These are phyloP conservation scores for Pseudochromis fuscus DNA, from an alignment of 2,797 vertebrate species.

Conservation along the genomic window DNA sequence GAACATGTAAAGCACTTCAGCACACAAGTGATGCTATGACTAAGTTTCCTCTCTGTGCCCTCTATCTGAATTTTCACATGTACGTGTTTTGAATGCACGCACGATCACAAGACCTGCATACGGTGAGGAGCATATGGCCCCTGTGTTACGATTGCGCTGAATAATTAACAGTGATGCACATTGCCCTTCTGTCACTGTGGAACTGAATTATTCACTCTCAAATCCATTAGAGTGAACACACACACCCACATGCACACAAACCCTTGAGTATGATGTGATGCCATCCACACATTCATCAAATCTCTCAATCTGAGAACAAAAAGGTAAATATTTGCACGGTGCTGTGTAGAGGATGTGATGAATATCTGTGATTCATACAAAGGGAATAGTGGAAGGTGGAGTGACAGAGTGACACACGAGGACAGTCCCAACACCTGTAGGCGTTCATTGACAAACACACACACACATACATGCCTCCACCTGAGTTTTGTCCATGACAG, in stretches of 20 bases:
- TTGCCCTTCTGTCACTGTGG: conserved; percentile 69
- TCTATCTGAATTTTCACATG: conserved; percentile 28
- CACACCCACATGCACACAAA: conserved; percentile 14
- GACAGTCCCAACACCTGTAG: conserved; percentile 30
- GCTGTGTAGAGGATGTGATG: conserved; percentile 12
- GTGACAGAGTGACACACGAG: conserved; percentile 32
- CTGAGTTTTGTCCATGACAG: conserved; percentile 41
- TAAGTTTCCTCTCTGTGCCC: conserved; percentile 26
- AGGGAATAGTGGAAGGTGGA: conserved; percentile 39
- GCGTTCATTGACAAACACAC: conserved; percentile 1
- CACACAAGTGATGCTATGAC: conserved; percentile 18
- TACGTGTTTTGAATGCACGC: conserved; percentile 2
- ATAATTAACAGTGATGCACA: conserved; percentile 79
- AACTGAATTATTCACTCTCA: conserved; percentile 78
- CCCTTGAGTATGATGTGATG: conserved; percentile 17
- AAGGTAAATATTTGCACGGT: conserved; percentile 31
- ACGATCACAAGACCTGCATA: conserved; percentile 39
- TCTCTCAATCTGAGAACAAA: conserved; percentile 26
- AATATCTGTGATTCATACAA: conserved; percentile 23
- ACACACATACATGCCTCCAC: conserved; percentile 12
- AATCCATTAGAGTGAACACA: conserved; percentile 49
- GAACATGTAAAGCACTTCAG: conserved; percentile 36
- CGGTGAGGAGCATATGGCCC: conserved; percentile 64
- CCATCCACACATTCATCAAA: conserved; percentile 4
- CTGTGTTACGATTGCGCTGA: conserved; percentile 65